These are phyloP conservation scores for Lethenteron camtschaticum DNA, from an alignment of 2,113 vertebrate genomes.

Conservation along the genomic window DNA sequence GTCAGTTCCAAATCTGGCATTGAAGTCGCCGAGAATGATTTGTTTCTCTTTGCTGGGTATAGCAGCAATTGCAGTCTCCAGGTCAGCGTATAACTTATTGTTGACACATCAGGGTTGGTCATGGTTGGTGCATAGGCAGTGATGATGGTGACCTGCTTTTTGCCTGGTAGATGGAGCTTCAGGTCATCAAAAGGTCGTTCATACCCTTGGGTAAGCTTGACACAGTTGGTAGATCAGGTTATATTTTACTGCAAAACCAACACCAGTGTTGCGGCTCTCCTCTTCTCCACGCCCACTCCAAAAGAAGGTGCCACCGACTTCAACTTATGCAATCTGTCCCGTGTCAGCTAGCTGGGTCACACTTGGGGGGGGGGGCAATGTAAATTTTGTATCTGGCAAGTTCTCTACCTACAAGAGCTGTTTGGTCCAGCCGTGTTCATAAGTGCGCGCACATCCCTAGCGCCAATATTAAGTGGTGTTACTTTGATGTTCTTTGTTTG, in stretches of 20 bases:
- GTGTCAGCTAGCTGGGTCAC: not conserved
- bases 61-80: not conserved
- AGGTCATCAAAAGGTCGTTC: not conserved
- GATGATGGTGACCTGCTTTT: not conserved
- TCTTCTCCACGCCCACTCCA: slow-evolving; percentile 1
- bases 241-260: not conserved
- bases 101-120: slow-evolving; percentile 1
- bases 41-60: not conserved
- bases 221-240: not conserved
- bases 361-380: not conserved
- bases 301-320: not conserved
- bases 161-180: not conserved
- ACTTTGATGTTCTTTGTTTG: too few species aligned
- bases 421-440: not conserved
- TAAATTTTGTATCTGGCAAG: not conserved
- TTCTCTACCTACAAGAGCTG: not conserved
- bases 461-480: not conserved
- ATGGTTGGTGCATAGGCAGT: not conserved
- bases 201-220: not conserved
- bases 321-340: not conserved
- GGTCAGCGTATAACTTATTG: not conserved
- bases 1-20: not conserved
- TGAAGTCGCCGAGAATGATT: not conserved
- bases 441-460: not conserved
- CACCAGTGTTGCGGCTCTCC: not conserved